Conservation (phyloP, 2,888 invertebrate species). For the Drosophila silvestris region DNA sequence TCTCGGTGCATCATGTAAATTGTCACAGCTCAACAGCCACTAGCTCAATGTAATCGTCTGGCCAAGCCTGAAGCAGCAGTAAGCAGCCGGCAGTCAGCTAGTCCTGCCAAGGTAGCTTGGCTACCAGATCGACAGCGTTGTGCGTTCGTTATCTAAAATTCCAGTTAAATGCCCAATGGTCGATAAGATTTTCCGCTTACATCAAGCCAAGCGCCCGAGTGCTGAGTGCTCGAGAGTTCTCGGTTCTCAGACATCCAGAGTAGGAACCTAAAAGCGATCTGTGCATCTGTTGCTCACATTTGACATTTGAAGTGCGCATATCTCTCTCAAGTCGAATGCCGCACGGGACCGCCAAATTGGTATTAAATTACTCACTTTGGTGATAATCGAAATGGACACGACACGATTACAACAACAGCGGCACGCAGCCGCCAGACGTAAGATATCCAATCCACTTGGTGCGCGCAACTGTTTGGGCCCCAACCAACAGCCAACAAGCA, state of each 20-base stretch:
- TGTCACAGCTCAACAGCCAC: slow-evolving; percentile 65
- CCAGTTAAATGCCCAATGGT: slow-evolving; percentile 67
- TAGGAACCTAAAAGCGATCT: slow-evolving; percentile 23
- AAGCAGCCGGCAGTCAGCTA: not conserved
- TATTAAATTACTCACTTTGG: slow-evolving; percentile 81
- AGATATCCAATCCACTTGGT: slow-evolving; percentile 9
- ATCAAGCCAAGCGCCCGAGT: slow-evolving; percentile 9
- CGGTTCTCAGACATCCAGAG: slow-evolving; percentile 1
- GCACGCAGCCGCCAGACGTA: slow-evolving; percentile 15
- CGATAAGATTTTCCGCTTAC: slow-evolving; percentile 65
- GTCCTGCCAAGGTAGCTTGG: slow-evolving; percentile 31
- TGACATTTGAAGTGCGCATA: slow-evolving; percentile 81
- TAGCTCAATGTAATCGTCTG: slow-evolving; percentile 62
- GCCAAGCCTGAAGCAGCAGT: slow-evolving; percentile 18
- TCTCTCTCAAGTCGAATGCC: slow-evolving; percentile 77
- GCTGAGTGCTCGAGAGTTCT: not conserved
- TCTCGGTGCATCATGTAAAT: slow-evolving; percentile 55
- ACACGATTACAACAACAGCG: slow-evolving; percentile 75
- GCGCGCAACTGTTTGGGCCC: not conserved
- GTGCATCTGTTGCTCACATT: slow-evolving; percentile 77
- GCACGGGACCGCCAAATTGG: slow-evolving; percentile 74
- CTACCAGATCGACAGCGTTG: slow-evolving; percentile 25
- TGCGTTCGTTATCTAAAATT: slow-evolving; percentile 56
- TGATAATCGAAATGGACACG: slow-evolving; percentile 81
- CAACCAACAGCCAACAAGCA: slow-evolving; percentile 8